A percentile compares a stretch with the other conserved stretches of the same genome.
Evolutionary conservation across 2,113 vertebrate species (phyloP).

Genomic region (Trogon surrucura): DNA sequence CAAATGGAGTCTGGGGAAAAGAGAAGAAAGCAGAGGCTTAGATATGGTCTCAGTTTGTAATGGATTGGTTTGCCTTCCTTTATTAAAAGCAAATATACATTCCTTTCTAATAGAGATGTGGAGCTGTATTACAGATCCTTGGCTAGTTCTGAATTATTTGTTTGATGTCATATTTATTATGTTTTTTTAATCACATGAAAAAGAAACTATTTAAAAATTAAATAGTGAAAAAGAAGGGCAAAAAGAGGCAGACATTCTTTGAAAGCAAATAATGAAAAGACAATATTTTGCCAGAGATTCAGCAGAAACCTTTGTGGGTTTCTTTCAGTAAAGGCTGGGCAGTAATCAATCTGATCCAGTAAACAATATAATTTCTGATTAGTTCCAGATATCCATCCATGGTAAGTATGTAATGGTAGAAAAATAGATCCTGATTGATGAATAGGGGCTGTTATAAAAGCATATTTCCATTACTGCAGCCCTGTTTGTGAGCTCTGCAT

Average conservation of each 20-base stretch:
- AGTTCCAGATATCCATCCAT: neutral
- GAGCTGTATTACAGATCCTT: conserved; percentile 22
- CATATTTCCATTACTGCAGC: neutral
- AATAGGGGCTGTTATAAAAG: neutral
- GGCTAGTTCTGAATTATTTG: conserved; percentile 59
- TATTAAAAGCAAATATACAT: conserved; percentile 50
- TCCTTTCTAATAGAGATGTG: conserved; percentile 33
- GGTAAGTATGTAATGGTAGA: neutral
- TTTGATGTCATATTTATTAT: conserved; percentile 51
- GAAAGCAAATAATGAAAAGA: conserved; percentile 35
- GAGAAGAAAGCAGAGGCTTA: conserved; percentile 19
- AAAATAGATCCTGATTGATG: neutral
- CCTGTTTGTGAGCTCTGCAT: neutral
- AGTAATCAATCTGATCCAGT: conserved; percentile 1
- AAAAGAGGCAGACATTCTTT: conserved; percentile 16
- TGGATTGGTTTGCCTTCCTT: conserved; percentile 47
- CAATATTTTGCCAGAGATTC: conserved; percentile 4
- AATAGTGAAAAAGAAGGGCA: conserved; percentile 36
- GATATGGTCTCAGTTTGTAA: conserved; percentile 18
- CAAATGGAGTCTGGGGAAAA: conserved; percentile 48
- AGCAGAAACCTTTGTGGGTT: conserved; percentile 2
- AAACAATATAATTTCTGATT: neutral
- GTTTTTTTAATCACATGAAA: conserved; percentile 48
- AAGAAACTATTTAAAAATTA: conserved; percentile 60
- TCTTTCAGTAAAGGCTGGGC: neutral